Evolutionary conservation across 1,140 invertebrate species (phyloP), one percentile per base, ranked within the genome.

Genomic region (Tetramorium parvispinum): DNA sequence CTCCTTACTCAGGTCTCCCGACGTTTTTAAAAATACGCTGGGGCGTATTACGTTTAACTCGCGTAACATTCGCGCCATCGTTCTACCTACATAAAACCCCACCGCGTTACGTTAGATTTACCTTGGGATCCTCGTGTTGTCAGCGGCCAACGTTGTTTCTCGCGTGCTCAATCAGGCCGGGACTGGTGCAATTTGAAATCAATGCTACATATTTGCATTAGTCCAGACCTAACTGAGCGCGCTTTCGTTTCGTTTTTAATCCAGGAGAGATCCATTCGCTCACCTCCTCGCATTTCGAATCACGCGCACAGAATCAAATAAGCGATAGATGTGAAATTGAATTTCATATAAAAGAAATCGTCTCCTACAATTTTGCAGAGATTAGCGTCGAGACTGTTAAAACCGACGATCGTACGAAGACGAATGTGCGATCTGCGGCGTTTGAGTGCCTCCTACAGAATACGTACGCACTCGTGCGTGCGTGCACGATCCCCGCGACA

Each of bases 181-280:
- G 93, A 94, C 93, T 88, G 89, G 93, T 94, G 93, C 93, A 94
- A 94, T 94, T 91, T 94, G 93, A 93, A 91, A 87, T 88, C 46
- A 86, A 92, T 90, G 87, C 76, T 89, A 94, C 93, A 94, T 93
- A 93, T 89, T 94, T 94, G 93, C 93, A 94, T 91, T 87, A 92
- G 86, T 94, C 93, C 93, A 89, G 91, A 89, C 93, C 93, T 92
- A 91, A 82, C 87, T 66, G 89, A 91, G 79, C 61, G 75, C 24
- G 70, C 68, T 85, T 61, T 21, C 32, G 4, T 1, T 51, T 76
- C 21, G 27, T 32, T n/a, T n/a, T n/a, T 24, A 10, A 4, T 68
- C 46, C 46, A 27, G 32, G 0, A n/a, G 27, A 24, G 10, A 66
- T 27, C 16, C 10, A n/a, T 13, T 63, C 13, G 61, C 13, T 16